A percentile compares a stretch with the other conserved stretches of the same genome.
phyloP scores from a whole-genome alignment of 2,113 vertebrate genomes.

The Oxyruncus cristatus region DNA sequence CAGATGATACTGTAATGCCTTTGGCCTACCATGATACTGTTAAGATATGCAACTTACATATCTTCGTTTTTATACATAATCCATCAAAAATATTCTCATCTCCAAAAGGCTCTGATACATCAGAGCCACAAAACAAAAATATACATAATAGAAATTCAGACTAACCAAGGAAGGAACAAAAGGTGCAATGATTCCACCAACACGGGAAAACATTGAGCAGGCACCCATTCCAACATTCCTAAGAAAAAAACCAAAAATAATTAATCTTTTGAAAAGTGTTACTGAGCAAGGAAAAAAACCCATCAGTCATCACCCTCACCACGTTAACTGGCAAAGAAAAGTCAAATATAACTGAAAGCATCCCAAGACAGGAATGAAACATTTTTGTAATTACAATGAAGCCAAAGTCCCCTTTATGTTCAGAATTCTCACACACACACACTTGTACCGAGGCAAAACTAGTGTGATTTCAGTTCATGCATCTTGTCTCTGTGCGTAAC shows the following conservation, averaged over 20 bases:
- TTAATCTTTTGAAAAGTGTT: neutral
- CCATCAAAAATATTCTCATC: neutral
- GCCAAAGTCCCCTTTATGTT: neutral
- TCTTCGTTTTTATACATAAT: neutral
- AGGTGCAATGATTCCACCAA: conserved; percentile 82
- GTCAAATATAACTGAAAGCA: neutral
- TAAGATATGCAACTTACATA: neutral
- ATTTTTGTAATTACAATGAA: neutral
- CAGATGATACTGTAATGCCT: neutral
- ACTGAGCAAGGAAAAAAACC: neutral
- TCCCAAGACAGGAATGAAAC: neutral
- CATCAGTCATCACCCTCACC: neutral
- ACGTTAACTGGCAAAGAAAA: neutral
- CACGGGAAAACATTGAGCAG: conserved; percentile 83
- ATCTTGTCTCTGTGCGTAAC: neutral
- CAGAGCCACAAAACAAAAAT: neutral
- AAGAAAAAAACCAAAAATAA: neutral
- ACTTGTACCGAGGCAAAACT: neutral
- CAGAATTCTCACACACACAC: neutral
- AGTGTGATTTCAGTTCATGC: neutral
- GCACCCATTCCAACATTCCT: conserved; percentile 82
- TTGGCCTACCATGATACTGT: neutral
- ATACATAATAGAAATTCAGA: conserved; percentile 19
- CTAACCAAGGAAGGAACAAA: conserved; percentile 83
- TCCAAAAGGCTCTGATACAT: neutral